Evolutionary conservation across 92 coral and sea anemone species (phyloP).

Genomic region (Scolanthus callimorphus): DNA sequence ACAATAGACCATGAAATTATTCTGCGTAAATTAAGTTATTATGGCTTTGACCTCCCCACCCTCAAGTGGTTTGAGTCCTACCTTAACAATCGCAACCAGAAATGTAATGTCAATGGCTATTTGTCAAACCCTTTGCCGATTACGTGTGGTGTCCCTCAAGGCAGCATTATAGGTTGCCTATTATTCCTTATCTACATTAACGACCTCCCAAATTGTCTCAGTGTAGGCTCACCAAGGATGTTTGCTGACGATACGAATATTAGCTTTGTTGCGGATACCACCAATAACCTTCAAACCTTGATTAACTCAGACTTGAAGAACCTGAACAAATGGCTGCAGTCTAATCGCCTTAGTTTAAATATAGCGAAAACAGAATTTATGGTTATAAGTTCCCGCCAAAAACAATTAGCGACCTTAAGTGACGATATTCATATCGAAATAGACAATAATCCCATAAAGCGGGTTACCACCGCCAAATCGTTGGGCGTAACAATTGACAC

Average conservation of each 20-base stretch:
- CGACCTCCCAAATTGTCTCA: conserved; percentile 28
- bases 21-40: background rate
- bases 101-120: background rate
- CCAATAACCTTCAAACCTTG: conserved; percentile 6
- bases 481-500: conserved; percentile 1
- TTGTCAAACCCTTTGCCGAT: no score
- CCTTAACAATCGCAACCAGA: conserved; percentile 1
- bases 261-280: no score
- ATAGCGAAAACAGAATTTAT: conserved; percentile 43
- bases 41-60: background rate
- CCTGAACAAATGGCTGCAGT: conserved; percentile 34
- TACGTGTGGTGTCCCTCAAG: no score
- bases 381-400: conserved; percentile 6
- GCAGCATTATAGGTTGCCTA: conserved; percentile 21
- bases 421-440: background rate
- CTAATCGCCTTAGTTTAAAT: conserved; percentile 38
- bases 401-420: background rate
- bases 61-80: conserved; percentile 2
- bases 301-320: conserved; percentile 23
- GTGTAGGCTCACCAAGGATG: conserved; percentile 22
- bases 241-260: no score
- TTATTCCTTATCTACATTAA: conserved; percentile 29
- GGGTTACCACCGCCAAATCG: background rate
- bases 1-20: conserved; percentile 16
- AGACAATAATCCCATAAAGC: background rate